Base-by-base conservation (phyloP, 2,888 invertebrate genomes). In the Tetragonisca angustula region DNA sequence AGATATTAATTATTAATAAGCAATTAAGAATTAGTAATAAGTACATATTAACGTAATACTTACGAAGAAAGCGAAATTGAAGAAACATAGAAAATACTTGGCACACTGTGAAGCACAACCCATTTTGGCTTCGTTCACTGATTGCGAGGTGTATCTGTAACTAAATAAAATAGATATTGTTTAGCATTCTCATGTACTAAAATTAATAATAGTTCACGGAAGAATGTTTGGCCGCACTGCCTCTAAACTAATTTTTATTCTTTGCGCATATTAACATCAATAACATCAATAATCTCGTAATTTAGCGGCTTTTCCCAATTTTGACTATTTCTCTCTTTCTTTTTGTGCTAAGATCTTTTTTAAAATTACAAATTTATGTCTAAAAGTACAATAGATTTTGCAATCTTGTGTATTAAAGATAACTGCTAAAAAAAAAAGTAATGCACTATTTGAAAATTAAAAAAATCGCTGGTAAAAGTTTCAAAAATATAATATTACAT, bases 41-140 rank as follows among this genome's bases (percentile, higher is more conserved):
- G 43, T 67, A 52, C 43, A 49, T 61, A n/a, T 52, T 56, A 56
- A n/a, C 24, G n/a, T 15, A 15, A 72, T 95, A 97, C 97, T 97
- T 95, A 97, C 97, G 93, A 97, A 97, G 94, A 97, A 96, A 87
- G 96, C 93, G 92, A 97, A 97, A 94, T 97, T 97, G 95, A 97
- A 96, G 92, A 96, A 95, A 94, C 97, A 97, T 83, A 97, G 95
- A 89, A 97, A 95, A 95, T 97, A 97, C 95, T 97, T 97, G 92
- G 96, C 96, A 93, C 96, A 95, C 94, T 96, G 96, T 84, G 96
- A 95, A 87, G 95, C 96, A 91, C 96, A 96, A 93, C 96, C 96
- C 94, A 94, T 94, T 77, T 83, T 85, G 67, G 64, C 64, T 43
- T 32, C 68, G 64, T 82, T 70, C 52, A 11, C 54, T 67, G 52